phyloP scores from a whole-genome alignment of 2,113 vertebrate genomes.

The Dendropsophus ebraccatus region DNA sequence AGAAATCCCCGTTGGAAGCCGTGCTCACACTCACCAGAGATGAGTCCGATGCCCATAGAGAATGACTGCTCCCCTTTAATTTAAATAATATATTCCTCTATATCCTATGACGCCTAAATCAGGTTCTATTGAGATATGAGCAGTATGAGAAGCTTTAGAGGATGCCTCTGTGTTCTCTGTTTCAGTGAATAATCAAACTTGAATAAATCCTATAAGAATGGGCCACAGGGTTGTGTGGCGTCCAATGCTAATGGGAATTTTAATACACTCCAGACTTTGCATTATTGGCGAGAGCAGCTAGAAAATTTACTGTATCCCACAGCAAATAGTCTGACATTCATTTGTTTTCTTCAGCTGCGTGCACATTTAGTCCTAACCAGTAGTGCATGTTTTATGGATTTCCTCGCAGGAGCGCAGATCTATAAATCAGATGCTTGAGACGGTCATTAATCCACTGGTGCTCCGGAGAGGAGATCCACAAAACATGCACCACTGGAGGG shows the following conservation, averaged over 20 bases:
- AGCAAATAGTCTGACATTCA: background rate
- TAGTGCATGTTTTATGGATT: conserved; percentile 12
- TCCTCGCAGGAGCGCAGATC: conserved; percentile 4
- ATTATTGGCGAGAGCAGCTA: background rate
- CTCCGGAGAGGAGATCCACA: conserved; percentile 19
- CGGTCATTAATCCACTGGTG: conserved; percentile 17
- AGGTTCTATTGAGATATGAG: background rate
- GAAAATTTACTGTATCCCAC: background rate
- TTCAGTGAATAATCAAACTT: background rate
- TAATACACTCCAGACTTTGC: background rate
- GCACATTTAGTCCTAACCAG: conserved; percentile 11
- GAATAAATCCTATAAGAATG: background rate
- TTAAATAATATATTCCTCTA: too few species aligned
- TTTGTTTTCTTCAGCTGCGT: conserved; percentile 7
- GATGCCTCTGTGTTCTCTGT: background rate
- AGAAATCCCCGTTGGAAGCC: too few species aligned
- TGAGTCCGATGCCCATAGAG: too few species aligned
- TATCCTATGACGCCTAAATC: too few species aligned
- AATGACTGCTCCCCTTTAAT: too few species aligned
- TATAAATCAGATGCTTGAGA: conserved; percentile 8
- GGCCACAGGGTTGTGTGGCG: background rate
- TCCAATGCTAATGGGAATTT: background rate
- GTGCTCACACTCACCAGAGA: too few species aligned
- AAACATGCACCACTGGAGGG: background rate
- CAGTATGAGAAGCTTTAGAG: background rate